Percentiles rank a stretch among this genome's conserved stretches.
phyloP scores from a whole-genome alignment of 2,888 invertebrate species.

The Scaptomyza parva region DNA sequence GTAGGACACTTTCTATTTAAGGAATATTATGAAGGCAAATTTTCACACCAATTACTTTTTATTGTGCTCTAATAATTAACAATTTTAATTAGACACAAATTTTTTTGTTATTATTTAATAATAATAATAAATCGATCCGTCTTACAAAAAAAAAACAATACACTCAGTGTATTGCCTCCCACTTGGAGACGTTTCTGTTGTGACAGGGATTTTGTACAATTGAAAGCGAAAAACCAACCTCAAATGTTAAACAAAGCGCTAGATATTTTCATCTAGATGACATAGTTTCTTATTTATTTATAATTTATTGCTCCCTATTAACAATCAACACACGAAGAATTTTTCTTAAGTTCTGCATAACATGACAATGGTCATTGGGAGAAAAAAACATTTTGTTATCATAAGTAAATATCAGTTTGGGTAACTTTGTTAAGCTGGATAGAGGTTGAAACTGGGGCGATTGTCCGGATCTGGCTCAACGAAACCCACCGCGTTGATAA shows the following conservation, averaged over 20 bases:
- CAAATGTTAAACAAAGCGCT: conserved; percentile 28
- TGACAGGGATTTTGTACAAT: conserved; percentile 23
- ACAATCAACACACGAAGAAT: conserved; percentile 32
- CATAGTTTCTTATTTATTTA: conserved; percentile 37
- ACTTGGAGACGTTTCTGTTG: conserved; percentile 5
- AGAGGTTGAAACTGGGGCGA: conserved; percentile 2
- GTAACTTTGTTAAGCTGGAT: conserved; percentile 18
- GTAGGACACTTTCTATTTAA: too few relatives aligned
- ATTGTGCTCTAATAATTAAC: too few relatives aligned
- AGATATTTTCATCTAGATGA: conserved; percentile 56
- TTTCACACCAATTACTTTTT: too few relatives aligned
- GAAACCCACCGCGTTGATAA: conserved; percentile 53
- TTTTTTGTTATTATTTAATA: too few relatives aligned
- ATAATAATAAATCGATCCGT: too few relatives aligned
- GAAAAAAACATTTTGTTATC: conserved; percentile 31
- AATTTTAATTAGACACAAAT: too few relatives aligned
- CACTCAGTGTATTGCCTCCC: too few relatives aligned
- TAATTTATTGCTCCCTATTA: conserved; percentile 41
- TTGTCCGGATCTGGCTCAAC: conserved; percentile 6
- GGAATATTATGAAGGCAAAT: too few relatives aligned
- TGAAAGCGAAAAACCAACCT: conserved; percentile 59
- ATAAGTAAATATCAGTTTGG: conserved; percentile 44
- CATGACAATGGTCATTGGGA: conserved; percentile 10
- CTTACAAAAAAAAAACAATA: too few relatives aligned
- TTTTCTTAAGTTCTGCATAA: conserved; percentile 8